These are phyloP conservation scores for Oophaga pumilio DNA, from an alignment of 2,113 vertebrate species.

Conservation along the genomic window DNA sequence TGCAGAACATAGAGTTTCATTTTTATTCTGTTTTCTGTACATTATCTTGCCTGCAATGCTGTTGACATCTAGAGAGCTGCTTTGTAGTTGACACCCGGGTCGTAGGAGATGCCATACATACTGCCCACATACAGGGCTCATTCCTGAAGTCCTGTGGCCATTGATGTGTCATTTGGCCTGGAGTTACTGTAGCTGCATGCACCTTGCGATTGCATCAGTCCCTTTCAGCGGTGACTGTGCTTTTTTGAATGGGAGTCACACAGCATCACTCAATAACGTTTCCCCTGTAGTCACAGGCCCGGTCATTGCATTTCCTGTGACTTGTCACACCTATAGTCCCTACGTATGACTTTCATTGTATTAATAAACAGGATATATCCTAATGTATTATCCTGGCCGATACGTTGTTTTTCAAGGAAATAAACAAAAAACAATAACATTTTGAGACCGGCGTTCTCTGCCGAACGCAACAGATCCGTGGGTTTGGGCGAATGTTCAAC, in stretches of 20 bases:
- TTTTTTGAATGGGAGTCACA: background rate
- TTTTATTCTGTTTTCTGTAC: no score
- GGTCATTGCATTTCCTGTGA: background rate
- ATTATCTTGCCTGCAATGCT: no score
- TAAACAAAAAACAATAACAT: conserved; percentile 26
- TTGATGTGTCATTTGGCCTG: background rate
- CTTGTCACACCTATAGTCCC: background rate
- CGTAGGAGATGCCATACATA: no score
- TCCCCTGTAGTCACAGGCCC: background rate
- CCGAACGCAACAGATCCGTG: background rate
- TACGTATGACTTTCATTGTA: background rate
- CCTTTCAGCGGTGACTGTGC: background rate
- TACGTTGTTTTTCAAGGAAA: conserved; percentile 1
- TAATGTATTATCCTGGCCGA: background rate
- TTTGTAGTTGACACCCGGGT: no score
- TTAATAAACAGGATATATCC: background rate
- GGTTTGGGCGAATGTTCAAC: background rate
- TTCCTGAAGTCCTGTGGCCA: background rate
- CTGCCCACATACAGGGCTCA: background rate
- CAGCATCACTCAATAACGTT: background rate
- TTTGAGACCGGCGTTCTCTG: background rate
- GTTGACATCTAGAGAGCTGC: no score
- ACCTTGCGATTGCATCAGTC: background rate
- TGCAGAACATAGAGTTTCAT: no score
- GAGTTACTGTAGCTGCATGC: background rate